Base-by-base conservation (phyloP, 2,113 vertebrate species). In the Rattus rattus region DNA sequence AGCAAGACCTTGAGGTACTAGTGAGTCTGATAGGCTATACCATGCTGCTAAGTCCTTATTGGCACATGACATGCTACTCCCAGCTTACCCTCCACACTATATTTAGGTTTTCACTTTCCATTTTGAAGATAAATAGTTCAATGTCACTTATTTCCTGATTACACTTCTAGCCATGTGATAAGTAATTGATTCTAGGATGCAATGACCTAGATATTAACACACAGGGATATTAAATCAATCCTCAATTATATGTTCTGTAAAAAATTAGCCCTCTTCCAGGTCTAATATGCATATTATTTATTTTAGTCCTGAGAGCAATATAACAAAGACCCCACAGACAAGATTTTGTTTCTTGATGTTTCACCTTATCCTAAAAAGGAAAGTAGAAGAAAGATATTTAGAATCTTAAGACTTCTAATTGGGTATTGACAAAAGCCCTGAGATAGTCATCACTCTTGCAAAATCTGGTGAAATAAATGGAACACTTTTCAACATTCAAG, bases 381-480 rank as follows among this genome's bases (percentile, higher is more conserved):
- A 17, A 89, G 9, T 61, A 7, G 17, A 67, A 73, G 11, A n/a
- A 67, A 73, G 11, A n/a, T 81, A 83, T 69, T 95, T 86, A 61
- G 79, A n/a, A 88, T 2, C 10, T 59, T 30, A n/a, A 17, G 39
- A 8, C 8, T 95, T 88, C 81, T 2, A 33, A n/a, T 89, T 88
- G 69, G 39, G 36, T 89, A 28, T 16, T 85, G n/a, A 49, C 59
- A 36, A 67, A 77, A 83, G 10, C 19, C 14, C 4, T 47, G 90
- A 52, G 43, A 56, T 91, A 59, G 26, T 3, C 8, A 79, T 7
- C 67, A 3, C 47, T 16, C 84, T 72, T 90, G 2, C 5, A 73
- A 93, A 54, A 85, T 91, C 86, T 87, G 19, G 30, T 94, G 61
- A 92, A 92, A 95, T 88, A 63, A 22, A 52, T 70, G 49, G 93